Base-by-base conservation (phyloP, 2,113 vertebrate genomes). In the Eidolon helvum region DNA sequence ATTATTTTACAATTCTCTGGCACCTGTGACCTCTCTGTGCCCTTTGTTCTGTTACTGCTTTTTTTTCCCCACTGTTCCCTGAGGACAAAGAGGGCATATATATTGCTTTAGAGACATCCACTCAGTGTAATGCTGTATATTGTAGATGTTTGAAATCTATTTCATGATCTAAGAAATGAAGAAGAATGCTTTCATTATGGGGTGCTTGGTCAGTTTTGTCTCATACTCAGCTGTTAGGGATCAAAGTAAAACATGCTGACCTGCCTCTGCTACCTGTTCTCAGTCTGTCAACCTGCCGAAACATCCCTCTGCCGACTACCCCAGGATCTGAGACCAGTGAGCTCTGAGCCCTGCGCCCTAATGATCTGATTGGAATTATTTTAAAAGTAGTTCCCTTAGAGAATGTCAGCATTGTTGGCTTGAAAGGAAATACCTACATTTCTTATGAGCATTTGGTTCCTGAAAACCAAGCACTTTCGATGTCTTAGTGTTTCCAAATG, bases 401-500 rank as follows among this genome's bases (percentile, higher is more conserved):
- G 4, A 61, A 45, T 50, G 21, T 83, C 57, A 66, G 26, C 55
- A 38, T 80, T 43, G 16, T 87, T 57, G 22, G 3, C 48, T 50
- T 45, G 18, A 26, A 3, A 71, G 55, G 10, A 96, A 90, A 86
- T 68, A 40, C 8, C 38, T 43, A 30, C 40, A 38, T 93, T 93
- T 61, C 90, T 95, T 40, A 65, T 35, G 24, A 78, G 50, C 69
- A 87, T 95, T 95, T 87, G n/a, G 26, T 89, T 93, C 38, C 68
- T 93, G 45, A 77, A 72, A 95, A 84, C 45, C 78, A 88, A 83
- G 59, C 43, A 59, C 33, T 89, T 82, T 95, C 83, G 79, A 1
- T 59, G 50, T 68, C 50, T 80, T 66, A 45, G 33, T 61, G 22
- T 93, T 96, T 96, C 65, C 59, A 80, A 95, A 90, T 87, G 38